phyloP scores from a whole-genome alignment of 2,797 vertebrate species.

The Cynopterus sphinx region DNA sequence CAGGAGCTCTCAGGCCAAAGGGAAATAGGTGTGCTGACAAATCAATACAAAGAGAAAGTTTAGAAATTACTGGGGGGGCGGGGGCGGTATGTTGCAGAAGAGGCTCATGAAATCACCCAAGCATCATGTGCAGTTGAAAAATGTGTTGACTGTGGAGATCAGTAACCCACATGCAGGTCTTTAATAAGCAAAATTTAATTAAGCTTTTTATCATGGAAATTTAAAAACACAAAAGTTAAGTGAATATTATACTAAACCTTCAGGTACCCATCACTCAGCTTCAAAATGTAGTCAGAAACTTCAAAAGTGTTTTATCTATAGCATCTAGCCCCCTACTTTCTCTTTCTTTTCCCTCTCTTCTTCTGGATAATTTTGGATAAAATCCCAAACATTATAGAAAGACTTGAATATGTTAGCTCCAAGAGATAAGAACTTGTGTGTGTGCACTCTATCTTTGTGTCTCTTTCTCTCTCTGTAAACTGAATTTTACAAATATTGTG shows the following conservation, averaged over 20 bases:
- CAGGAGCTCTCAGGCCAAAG: background rate
- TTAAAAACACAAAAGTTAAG: background rate
- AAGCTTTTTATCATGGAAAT: background rate
- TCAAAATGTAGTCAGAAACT: background rate
- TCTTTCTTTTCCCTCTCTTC: background rate
- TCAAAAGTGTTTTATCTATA: background rate
- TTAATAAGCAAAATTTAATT: background rate
- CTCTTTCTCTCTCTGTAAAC: background rate
- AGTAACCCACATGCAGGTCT: background rate
- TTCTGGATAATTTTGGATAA: slow-evolving; percentile 11
- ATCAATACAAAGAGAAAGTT: background rate
- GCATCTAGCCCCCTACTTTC: background rate
- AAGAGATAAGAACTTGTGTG: background rate
- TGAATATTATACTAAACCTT: background rate
- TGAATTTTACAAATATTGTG: slow-evolving; percentile 24
- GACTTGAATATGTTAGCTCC: background rate
- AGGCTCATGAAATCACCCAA: background rate
- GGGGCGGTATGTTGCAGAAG: background rate
- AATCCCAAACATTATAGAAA: slow-evolving; percentile 15
- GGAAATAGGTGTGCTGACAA: background rate
- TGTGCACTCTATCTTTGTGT: background rate
- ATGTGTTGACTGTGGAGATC: background rate
- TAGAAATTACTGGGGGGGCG: background rate
- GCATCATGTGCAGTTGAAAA: background rate
- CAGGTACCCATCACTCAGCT: background rate